A percentile compares a stretch with the other conserved stretches of the same genome.
These are phyloP conservation scores for Rapana venosa DNA, from an alignment of 2,888 invertebrate species.

Conservation along the genomic window DNA sequence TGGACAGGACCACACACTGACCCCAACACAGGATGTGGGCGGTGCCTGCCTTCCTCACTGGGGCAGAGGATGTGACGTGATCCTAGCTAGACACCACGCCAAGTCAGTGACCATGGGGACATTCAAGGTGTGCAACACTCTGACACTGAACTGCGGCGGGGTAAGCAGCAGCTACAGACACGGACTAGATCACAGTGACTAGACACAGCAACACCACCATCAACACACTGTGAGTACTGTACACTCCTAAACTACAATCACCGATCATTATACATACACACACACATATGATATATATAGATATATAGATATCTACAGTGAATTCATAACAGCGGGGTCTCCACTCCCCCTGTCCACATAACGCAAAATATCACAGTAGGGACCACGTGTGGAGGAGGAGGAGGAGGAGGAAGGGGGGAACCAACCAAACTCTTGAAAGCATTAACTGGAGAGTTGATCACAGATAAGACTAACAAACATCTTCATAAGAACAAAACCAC, in stretches of 20 bases:
- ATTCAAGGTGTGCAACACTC: background rate
- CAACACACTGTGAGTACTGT: background rate
- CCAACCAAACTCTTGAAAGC: background rate
- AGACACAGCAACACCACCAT: background rate
- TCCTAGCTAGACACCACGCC: too few species aligned
- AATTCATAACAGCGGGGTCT: too few species aligned
- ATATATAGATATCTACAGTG: too few species aligned
- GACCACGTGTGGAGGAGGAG: background rate
- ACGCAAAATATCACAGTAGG: slow-evolving; percentile 32
- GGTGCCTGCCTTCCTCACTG: too few species aligned
- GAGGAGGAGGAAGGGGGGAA: background rate
- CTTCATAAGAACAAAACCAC: background rate
- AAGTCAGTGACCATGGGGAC: background rate
- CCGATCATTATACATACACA: background rate
- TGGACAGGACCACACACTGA: too few species aligned
- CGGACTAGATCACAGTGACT: background rate
- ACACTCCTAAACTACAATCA: background rate
- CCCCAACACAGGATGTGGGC: too few species aligned
- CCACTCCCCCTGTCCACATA: background rate
- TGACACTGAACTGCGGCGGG: background rate
- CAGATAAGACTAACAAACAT: slow-evolving; percentile 21
- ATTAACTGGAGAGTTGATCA: slow-evolving; percentile 10
- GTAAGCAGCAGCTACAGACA: background rate
- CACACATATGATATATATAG: background rate
- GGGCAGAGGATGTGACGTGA: too few species aligned